phyloP scores from a whole-genome alignment of 2,888 invertebrate genomes.

The Coleophora deauratella region DNA sequence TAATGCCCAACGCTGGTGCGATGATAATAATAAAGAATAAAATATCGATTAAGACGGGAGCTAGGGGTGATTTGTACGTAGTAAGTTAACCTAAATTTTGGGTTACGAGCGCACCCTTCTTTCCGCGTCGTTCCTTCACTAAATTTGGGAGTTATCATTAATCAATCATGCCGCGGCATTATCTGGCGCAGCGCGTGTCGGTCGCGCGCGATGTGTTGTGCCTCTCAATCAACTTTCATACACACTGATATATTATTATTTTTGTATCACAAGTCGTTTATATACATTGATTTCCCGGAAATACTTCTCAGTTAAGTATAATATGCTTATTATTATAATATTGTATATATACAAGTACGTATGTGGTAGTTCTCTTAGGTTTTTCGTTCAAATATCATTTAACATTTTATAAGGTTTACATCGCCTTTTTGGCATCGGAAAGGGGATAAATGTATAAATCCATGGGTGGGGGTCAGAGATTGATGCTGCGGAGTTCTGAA shows the following conservation, averaged over 20 bases:
- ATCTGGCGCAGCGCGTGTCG: conserved; percentile 36
- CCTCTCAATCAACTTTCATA: conserved; percentile 25
- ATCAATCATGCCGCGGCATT: conserved; percentile 55
- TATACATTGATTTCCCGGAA: no score
- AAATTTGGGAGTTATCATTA: conserved; percentile 43
- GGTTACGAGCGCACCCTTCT: conserved; percentile 30
- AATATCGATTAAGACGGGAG: conserved; percentile 13
- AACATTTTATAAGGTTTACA: no score
- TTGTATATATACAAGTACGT: no score
- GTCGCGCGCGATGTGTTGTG: conserved; percentile 22
- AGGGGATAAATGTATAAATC: no score
- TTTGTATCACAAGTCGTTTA: no score
- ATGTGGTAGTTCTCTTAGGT: no score
- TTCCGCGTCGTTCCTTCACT: conserved; percentile 29
- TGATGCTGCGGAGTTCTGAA: conserved; percentile 18
- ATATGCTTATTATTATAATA: no score
- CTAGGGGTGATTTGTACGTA: conserved; percentile 46
- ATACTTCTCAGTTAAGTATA: no score
- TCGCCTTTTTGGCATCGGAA: no score
- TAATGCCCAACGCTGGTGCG: no score
- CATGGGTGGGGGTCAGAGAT: conserved; percentile 23
- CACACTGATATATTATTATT: neutral
- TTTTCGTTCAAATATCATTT: no score
- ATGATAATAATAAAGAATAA: conserved; percentile 2
- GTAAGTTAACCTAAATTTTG: conserved; percentile 34